Conservation (phyloP, 64 coral and sea anemone genomes). For the Montipora sp. region DNA sequence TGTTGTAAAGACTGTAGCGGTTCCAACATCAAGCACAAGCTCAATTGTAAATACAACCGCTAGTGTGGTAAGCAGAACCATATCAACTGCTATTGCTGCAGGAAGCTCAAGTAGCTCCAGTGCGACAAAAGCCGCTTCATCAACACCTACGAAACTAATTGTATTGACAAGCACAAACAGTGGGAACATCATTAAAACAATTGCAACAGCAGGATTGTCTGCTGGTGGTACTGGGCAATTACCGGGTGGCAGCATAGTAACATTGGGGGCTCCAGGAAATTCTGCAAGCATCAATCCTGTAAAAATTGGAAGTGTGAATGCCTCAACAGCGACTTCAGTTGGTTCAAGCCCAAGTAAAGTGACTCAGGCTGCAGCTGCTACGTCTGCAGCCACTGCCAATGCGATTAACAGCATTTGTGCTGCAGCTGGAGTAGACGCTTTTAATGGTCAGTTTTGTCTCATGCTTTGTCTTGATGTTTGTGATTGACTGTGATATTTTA, state of each 20-base stretch:
- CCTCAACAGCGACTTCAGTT: slow-evolving; percentile 25
- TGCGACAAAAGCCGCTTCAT: slow-evolving; percentile 59
- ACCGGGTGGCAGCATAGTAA: slow-evolving; percentile 48
- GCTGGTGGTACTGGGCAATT: slow-evolving; percentile 60
- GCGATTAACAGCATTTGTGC: slow-evolving; percentile 98
- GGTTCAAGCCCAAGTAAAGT: slow-evolving; percentile 66
- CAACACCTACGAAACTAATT: slow-evolving; percentile 92
- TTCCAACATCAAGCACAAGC: slow-evolving; percentile 42
- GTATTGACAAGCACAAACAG: slow-evolving; percentile 89
- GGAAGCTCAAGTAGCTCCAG: slow-evolving; percentile 51
- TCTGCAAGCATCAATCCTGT: slow-evolving; percentile 59
- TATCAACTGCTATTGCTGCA: slow-evolving; percentile 60
- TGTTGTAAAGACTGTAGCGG: slow-evolving; percentile 20
- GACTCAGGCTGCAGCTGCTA: slow-evolving; percentile 47
- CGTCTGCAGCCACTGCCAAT: slow-evolving; percentile 83
- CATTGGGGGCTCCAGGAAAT: slow-evolving; percentile 50
- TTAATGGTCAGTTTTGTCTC: slow-evolving; percentile 88
- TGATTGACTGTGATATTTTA: neutral
- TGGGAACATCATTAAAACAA: slow-evolving; percentile 96
- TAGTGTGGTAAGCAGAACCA: slow-evolving; percentile 60
- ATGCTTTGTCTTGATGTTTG: neutral
- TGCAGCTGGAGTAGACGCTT: slow-evolving; percentile 92
- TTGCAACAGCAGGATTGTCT: slow-evolving; percentile 77
- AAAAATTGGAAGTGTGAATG: slow-evolving; percentile 62
- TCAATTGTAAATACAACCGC: slow-evolving; percentile 54